Base-by-base conservation (phyloP, 2,113 vertebrate species). In the Pedetes capensis region DNA sequence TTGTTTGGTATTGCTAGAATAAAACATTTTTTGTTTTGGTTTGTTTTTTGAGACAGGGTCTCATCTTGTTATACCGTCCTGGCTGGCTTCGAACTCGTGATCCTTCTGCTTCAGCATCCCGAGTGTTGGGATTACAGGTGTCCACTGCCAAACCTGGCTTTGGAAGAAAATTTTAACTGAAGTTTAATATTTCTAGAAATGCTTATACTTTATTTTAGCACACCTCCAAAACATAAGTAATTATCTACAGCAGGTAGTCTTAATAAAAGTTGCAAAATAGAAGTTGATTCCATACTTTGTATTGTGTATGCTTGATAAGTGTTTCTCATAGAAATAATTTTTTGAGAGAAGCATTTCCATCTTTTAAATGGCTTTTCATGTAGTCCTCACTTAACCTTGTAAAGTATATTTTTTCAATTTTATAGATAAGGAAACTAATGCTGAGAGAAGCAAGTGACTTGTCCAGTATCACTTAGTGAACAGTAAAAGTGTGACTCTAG, bases 181-280 rank as follows among this genome's bases (percentile, higher is more conserved):
- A 88, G 37, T 49, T 59, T 88, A 88, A 76, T 82, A 37, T 96
- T 89, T 87, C 20, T 86, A 88, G 51, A 76, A 91, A 47, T 9
- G 27, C 7, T 74, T 80, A n/a, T n/a, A n/a, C n/a, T n/a, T n/a
- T n/a, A n/a, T n/a, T n/a, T n/a, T n/a, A n/a, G n/a, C n/a, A n/a
- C n/a, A n/a, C n/a, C n/a, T n/a, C n/a, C n/a, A n/a, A n/a, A n/a
- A n/a, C n/a, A 51, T 49, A 53, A 51, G 7, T 42, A 75, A 72
- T 91, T 63, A 32, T 49, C 14, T 16, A 55, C 34, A 91, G 25
- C 83, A 75, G 80, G 69, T 68, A 86, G 25, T 72, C 47, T 86
- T 83, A 86, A 32, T 68, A 72, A 80, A n/a, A 83, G 17, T 47
- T 89, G 20, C 47, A 75, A 92, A 92, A 69, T 63, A 81, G 37